A percentile compares a stretch with the other conserved stretches of the same genome.
Conservation (phyloP, 2,888 invertebrate species). For the Drosophila peninsularis region DNA sequence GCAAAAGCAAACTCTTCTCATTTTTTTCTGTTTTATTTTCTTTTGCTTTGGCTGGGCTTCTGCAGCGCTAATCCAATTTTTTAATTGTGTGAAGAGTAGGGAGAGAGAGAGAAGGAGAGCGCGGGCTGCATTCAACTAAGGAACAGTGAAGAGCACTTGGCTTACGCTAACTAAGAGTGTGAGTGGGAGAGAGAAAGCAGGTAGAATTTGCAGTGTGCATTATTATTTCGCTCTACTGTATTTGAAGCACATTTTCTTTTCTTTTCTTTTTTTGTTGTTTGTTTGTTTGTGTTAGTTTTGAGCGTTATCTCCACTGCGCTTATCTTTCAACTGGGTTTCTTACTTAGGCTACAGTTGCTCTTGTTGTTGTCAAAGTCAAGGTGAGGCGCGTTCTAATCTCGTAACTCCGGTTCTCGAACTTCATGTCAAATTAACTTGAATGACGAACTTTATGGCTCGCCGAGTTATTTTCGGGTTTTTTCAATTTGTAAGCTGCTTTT, state of each 20-base stretch:
- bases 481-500: slow-evolving; percentile 52
- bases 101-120: background rate
- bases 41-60: slow-evolving; percentile 43
- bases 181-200: slow-evolving; percentile 7
- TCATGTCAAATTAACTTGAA: slow-evolving; percentile 66
- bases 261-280: slow-evolving; percentile 30
- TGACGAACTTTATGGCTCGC: slow-evolving; percentile 41
- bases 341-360: slow-evolving; percentile 35
- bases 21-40: slow-evolving; percentile 15
- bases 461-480: background rate
- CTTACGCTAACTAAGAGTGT: slow-evolving; percentile 28
- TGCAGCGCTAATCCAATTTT: slow-evolving; percentile 73
- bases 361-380: slow-evolving; percentile 73
- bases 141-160: slow-evolving; percentile 67
- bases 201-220: slow-evolving; percentile 23
- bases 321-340: slow-evolving; percentile 62
- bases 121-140: slow-evolving; percentile 21
- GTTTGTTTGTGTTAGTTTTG: slow-evolving; percentile 48
- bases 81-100: slow-evolving; percentile 60
- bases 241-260: slow-evolving; percentile 26
- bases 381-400: slow-evolving; percentile 52
- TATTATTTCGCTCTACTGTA: slow-evolving; percentile 26
- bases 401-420: slow-evolving; percentile 49
- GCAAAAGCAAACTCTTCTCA: slow-evolving; percentile 41
- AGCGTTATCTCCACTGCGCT: slow-evolving; percentile 59